Conservation (phyloP, 2,888 invertebrate species). For the Petrophora chlorosata region DNA sequence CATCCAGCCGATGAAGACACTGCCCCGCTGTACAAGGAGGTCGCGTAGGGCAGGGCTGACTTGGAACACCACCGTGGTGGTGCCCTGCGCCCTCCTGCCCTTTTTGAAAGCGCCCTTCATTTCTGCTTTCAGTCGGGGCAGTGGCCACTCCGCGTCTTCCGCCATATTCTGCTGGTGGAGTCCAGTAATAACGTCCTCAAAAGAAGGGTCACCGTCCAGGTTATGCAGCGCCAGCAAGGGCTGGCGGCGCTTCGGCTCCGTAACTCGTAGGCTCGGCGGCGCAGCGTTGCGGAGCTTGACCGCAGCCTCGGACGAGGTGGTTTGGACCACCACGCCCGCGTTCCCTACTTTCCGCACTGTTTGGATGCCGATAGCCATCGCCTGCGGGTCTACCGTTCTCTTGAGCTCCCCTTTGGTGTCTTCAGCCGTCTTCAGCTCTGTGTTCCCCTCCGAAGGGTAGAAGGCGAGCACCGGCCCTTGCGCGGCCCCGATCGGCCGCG, state of each 20-base stretch:
- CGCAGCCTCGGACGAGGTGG: neutral
- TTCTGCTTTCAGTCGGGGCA: neutral
- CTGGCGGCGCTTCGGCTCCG: slow-evolving; percentile 9
- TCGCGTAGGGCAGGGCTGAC: neutral
- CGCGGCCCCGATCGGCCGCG: neutral
- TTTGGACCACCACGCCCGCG: neutral
- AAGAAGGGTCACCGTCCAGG: slow-evolving; percentile 8
- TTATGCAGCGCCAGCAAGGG: slow-evolving; percentile 1
- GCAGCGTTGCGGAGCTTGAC: slow-evolving; percentile 9
- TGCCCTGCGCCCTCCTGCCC: neutral
- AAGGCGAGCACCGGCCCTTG: too few relatives aligned
- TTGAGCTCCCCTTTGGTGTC: neutral
- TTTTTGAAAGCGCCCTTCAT: neutral
- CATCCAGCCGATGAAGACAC: neutral
- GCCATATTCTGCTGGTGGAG: neutral
- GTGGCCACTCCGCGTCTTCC: neutral
- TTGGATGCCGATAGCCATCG: slow-evolving; percentile 1
- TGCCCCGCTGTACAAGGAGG: neutral
- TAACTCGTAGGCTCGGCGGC: slow-evolving; percentile 6
- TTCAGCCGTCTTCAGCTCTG: neutral
- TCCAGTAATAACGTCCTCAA: slow-evolving; percentile 1
- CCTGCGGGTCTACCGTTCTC: neutral
- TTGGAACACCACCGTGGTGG: neutral
- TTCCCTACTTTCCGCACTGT: slow-evolving; percentile 4
- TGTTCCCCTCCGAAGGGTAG: too few relatives aligned